Evolutionary conservation across 2,888 invertebrate genomes (phyloP).

Genomic region (Merodon equestris): DNA sequence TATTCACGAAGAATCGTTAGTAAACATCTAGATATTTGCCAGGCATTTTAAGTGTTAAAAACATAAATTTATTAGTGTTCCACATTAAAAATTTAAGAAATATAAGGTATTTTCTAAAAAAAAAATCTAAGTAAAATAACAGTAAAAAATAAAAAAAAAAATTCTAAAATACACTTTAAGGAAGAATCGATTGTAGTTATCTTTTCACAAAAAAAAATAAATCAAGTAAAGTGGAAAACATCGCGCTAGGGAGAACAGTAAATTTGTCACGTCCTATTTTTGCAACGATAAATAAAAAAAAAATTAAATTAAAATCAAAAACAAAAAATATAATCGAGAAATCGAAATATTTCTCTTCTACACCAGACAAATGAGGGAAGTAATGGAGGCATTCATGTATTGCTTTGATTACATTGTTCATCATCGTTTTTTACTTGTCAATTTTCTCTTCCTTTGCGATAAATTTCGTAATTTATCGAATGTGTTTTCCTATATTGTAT

Average conservation of each 20-base stretch:
- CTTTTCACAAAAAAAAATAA: slow-evolving; percentile 29
- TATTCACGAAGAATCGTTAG: neutral
- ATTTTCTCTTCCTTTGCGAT: slow-evolving; percentile 2
- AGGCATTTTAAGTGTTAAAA: slow-evolving; percentile 25
- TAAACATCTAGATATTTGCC: slow-evolving; percentile 18
- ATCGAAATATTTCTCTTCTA: slow-evolving; percentile 37
- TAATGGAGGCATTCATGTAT: too few species aligned
- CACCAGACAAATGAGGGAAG: slow-evolving; percentile 6
- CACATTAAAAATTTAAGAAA: slow-evolving; percentile 40
- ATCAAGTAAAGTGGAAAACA: slow-evolving; percentile 18
- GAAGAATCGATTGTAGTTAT: slow-evolving; percentile 13
- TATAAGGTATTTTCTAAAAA: too few species aligned
- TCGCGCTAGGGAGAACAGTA: slow-evolving; percentile 35
- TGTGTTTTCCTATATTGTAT: slow-evolving; percentile 7
- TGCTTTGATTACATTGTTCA: too few species aligned
- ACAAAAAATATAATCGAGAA: slow-evolving; percentile 38
- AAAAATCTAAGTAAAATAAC: too few species aligned
- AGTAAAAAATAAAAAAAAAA: slow-evolving; percentile 15
- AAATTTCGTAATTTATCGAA: slow-evolving; percentile 7
- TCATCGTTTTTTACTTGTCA: slow-evolving; percentile 7
- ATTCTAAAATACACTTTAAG: slow-evolving; percentile 52
- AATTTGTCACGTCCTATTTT: slow-evolving; percentile 78
- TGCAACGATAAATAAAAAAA: slow-evolving; percentile 76
- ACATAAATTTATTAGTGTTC: slow-evolving; percentile 36
- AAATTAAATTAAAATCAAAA: slow-evolving; percentile 40